Percentiles rank a stretch among this genome's conserved stretches.
These are phyloP conservation scores for Ptychochromis oligacanthus DNA, from an alignment of 2,113 vertebrate genomes.

Conservation along the genomic window DNA sequence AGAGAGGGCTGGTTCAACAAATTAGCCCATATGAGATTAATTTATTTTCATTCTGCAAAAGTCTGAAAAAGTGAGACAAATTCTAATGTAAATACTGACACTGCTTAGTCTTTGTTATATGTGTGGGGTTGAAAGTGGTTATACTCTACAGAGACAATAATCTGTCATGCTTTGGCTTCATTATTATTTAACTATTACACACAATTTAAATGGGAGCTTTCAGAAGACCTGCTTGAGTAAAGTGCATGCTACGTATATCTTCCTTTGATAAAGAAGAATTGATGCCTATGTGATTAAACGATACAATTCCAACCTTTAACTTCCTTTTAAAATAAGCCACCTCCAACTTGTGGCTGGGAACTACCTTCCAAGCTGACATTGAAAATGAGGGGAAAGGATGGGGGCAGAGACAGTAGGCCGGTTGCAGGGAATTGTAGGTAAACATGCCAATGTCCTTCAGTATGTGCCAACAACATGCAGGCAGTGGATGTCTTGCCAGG, in stretches of 20 bases:
- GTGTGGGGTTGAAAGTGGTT: slow-evolving; percentile 37
- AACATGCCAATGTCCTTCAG: slow-evolving; percentile 73
- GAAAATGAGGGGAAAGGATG: slow-evolving; percentile 38
- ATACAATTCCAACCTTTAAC: slow-evolving; percentile 35
- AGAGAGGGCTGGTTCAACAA: slow-evolving; percentile 29
- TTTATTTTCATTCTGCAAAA: slow-evolving; percentile 4
- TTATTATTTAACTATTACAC: slow-evolving; percentile 23
- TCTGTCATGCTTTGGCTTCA: slow-evolving; percentile 65
- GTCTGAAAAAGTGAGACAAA: slow-evolving; percentile 10
- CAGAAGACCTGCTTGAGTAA: slow-evolving; percentile 49
- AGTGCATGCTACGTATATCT: slow-evolving; percentile 69
- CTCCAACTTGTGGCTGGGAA: slow-evolving; percentile 63
- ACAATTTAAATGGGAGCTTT: slow-evolving; percentile 29
- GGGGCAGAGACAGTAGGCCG: slow-evolving; percentile 57
- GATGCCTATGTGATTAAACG: slow-evolving; percentile 53
- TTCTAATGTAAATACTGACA: slow-evolving; percentile 32
- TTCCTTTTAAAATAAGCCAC: slow-evolving; percentile 43
- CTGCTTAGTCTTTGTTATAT: slow-evolving; percentile 7
- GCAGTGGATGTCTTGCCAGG: slow-evolving; percentile 38
- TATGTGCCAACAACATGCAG: slow-evolving; percentile 72
- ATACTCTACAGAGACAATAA: slow-evolving; percentile 19
- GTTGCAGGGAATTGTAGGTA: slow-evolving; percentile 66
- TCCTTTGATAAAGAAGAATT: slow-evolving; percentile 19
- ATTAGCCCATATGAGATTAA: slow-evolving; percentile 27
- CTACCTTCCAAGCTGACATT: slow-evolving; percentile 65